A percentile compares a stretch with the other conserved stretches of the same genome.
Evolutionary conservation across 2,888 invertebrate genomes (phyloP).

Genomic region (Xestia rhomboidea): DNA sequence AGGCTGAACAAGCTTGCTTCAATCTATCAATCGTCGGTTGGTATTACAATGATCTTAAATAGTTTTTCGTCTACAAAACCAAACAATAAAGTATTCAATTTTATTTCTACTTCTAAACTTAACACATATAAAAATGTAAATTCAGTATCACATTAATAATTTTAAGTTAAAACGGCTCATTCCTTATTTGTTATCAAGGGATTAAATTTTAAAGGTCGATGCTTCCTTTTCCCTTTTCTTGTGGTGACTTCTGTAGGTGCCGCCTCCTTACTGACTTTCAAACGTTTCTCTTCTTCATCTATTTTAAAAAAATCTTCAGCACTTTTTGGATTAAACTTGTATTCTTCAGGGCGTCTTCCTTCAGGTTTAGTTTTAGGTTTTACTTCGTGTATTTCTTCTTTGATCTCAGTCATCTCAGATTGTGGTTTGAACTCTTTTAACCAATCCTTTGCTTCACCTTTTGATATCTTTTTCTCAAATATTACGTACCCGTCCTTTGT

Average conservation of each 20-base stretch:
- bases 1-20: background rate
- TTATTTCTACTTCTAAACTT: background rate
- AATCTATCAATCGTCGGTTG: background rate
- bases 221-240: slow-evolving; percentile 29
- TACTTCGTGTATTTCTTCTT: slow-evolving; percentile 15
- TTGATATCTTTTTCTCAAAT: slow-evolving; percentile 84
- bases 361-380: slow-evolving; percentile 4
- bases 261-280: slow-evolving; percentile 3
- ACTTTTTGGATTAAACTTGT: slow-evolving; percentile 31
- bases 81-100: background rate
- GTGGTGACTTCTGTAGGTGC: background rate
- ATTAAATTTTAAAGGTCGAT: slow-evolving; percentile 42
- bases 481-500: slow-evolving; percentile 87
- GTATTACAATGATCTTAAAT: no score
- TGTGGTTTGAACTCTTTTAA: slow-evolving; percentile 66
- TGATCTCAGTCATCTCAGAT: slow-evolving; percentile 48
- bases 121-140: slow-evolving; percentile 58
- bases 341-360: slow-evolving; percentile 6
- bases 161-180: background rate
- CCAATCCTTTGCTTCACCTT: slow-evolving; percentile 84
- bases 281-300: slow-evolving; percentile 30
- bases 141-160: slow-evolving; percentile 7
- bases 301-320: slow-evolving; percentile 39
- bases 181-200: slow-evolving; percentile 11
- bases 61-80: background rate